Evolutionary conservation across 2,888 invertebrate species (phyloP).

Genomic region (Philaethria dido): DNA sequence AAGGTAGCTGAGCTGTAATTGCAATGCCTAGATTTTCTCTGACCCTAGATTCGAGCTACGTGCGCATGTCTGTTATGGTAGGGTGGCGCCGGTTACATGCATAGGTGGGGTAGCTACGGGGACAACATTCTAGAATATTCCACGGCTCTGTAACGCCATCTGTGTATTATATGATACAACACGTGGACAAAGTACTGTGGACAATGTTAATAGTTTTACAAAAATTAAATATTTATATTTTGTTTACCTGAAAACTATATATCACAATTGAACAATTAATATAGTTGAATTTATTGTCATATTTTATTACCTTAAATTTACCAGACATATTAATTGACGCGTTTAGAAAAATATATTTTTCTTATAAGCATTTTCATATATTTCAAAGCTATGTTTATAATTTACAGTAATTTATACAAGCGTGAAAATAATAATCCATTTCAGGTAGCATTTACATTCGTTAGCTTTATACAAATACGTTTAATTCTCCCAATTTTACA

Average conservation of each 20-base stretch:
- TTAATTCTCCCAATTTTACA: background rate
- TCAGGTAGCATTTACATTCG: too few relatives aligned
- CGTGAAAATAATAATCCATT: too few relatives aligned
- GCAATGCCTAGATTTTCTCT: conserved; percentile 35
- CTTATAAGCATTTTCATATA: too few relatives aligned
- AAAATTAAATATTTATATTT: background rate
- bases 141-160: conserved; percentile 5
- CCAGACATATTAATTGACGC: too few relatives aligned
- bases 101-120: conserved; percentile 1
- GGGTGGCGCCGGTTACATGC: conserved; percentile 1
- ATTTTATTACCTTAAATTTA: too few relatives aligned
- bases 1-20: conserved; percentile 2
- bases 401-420: too few relatives aligned
- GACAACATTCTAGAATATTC: conserved; percentile 12
- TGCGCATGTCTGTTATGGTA: conserved; percentile 35
- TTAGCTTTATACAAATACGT: too few relatives aligned
- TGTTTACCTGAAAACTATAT: background rate
- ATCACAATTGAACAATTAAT: background rate
- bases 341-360: too few relatives aligned
- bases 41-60: conserved; percentile 26
- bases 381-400: too few relatives aligned
- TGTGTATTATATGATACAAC: background rate
- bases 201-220: background rate
- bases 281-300: too few relatives aligned
- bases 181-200: background rate